A percentile compares a stretch with the other conserved stretches of the same genome.
These are phyloP conservation scores for Thalassoma bifasciatum DNA, from an alignment of 2,113 vertebrate species.

Conservation along the genomic window DNA sequence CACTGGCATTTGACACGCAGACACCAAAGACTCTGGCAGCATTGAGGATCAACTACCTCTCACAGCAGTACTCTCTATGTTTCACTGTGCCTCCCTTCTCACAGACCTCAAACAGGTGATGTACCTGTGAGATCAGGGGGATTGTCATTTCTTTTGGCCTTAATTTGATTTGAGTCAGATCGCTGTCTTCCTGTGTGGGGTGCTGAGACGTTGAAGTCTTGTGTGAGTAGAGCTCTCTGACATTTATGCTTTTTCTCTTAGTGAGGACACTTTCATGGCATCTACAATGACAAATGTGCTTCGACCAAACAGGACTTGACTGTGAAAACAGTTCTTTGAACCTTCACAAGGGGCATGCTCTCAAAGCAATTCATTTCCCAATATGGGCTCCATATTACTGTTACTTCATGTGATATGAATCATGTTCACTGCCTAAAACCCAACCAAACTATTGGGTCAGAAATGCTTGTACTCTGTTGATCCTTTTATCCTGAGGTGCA, in stretches of 20 bases:
- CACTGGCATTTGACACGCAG: conserved; percentile 73
- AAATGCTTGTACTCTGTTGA: too few relatives aligned
- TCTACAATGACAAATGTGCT: conserved; percentile 6
- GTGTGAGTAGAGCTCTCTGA: conserved; percentile 21
- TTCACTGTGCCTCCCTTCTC: conserved; percentile 26
- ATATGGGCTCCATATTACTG: too few relatives aligned
- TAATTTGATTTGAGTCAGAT: conserved; percentile 43
- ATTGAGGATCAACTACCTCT: conserved; percentile 65
- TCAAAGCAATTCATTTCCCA: too few relatives aligned
- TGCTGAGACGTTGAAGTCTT: not conserved
- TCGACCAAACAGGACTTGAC: not conserved
- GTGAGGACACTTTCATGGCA: conserved; percentile 4
- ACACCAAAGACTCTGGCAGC: conserved; percentile 65
- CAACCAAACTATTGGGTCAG: not conserved
- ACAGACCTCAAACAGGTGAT: conserved; percentile 51
- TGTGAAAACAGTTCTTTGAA: not conserved
- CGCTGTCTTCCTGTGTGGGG: conserved; percentile 11
- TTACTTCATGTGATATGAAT: too few relatives aligned
- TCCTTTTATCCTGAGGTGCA: not conserved
- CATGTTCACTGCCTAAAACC: too few relatives aligned
- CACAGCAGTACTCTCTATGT: conserved; percentile 38
- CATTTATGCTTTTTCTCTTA: conserved; percentile 26
- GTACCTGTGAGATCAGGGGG: conserved; percentile 31
- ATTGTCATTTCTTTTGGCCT: conserved; percentile 25
- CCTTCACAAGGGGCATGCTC: too few relatives aligned